These are phyloP conservation scores for Leucophenga varia DNA, from an alignment of 1,140 invertebrate species.

Conservation along the genomic window DNA sequence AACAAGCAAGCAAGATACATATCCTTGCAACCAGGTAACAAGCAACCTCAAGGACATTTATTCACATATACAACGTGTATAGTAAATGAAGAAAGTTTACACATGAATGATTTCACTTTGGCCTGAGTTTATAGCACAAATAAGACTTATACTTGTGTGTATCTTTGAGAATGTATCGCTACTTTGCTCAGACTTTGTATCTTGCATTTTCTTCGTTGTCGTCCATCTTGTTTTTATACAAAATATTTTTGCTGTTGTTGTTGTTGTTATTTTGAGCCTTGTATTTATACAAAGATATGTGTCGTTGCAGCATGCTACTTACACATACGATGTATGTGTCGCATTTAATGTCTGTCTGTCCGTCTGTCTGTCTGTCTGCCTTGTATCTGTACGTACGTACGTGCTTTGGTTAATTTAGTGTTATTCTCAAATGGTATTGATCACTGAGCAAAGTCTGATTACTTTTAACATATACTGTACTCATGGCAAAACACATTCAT, in stretches of 20 bases:
- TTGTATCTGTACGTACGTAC: conserved; percentile 23
- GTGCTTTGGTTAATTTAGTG: conserved; percentile 41
- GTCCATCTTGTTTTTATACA: no score
- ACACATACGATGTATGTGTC: background rate
- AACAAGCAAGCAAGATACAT: no score
- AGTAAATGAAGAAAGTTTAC: conserved; percentile 25
- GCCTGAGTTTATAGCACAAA: conserved; percentile 21
- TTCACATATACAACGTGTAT: conserved; percentile 6
- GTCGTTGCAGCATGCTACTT: conserved; percentile 14
- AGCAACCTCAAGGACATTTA: no score
- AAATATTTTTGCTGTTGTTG: background rate
- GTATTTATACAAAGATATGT: conserved; percentile 30
- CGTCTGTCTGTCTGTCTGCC: conserved; percentile 9
- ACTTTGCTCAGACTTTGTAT: no score
- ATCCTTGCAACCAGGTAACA: no score
- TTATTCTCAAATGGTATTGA: conserved; percentile 4
- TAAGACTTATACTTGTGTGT: no score
- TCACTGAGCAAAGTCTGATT: no score
- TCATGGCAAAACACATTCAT: no score
- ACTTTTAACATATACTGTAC: no score
- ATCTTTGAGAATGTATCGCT: no score
- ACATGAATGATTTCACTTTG: conserved; percentile 42
- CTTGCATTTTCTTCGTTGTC: no score
- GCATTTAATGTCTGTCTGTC: no score
- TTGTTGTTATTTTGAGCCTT: conserved; percentile 12